Evolutionary conservation across 2,888 invertebrate species (phyloP).

Genomic region (Xanthia togata): DNA sequence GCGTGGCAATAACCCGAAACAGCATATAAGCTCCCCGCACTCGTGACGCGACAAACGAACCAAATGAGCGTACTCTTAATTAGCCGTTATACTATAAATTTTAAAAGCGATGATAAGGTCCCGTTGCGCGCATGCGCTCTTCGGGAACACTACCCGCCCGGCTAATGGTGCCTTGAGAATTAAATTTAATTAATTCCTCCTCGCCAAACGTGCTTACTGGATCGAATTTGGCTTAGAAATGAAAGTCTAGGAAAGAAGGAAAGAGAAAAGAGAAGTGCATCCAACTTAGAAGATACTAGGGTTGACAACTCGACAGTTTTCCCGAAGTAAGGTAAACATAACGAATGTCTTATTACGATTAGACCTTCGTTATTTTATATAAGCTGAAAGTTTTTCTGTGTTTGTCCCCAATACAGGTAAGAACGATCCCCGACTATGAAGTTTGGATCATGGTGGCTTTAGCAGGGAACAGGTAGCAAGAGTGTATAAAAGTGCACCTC

Average conservation of each 20-base stretch:
- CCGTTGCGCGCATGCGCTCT: slow-evolving; percentile 76
- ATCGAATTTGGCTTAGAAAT: slow-evolving; percentile 56
- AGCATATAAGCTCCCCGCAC: slow-evolving; percentile 73
- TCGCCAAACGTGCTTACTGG: slow-evolving; percentile 70
- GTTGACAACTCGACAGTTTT: slow-evolving; percentile 14
- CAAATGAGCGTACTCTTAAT: slow-evolving; percentile 86
- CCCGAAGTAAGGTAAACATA: background rate
- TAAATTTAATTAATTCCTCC: slow-evolving; percentile 85
- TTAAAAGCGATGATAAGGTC: slow-evolving; percentile 87
- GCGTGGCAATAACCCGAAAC: slow-evolving; percentile 80
- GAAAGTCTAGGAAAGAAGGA: slow-evolving; percentile 32
- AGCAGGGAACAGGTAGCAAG: too few relatives aligned
- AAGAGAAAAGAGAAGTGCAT: slow-evolving; percentile 53
- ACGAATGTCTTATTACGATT: too few relatives aligned
- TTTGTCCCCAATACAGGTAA: too few relatives aligned
- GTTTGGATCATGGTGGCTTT: too few relatives aligned
- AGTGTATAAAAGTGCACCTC: too few relatives aligned
- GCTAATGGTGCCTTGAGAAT: slow-evolving; percentile 82
- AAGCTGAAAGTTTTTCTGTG: too few relatives aligned
- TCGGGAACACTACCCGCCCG: slow-evolving; percentile 68
- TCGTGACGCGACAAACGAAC: slow-evolving; percentile 84
- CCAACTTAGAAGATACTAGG: slow-evolving; percentile 20
- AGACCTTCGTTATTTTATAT: too few relatives aligned
- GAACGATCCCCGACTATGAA: too few relatives aligned
- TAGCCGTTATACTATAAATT: slow-evolving; percentile 88